A percentile compares a stretch with the other conserved stretches of the same genome.
These are phyloP conservation scores for Whitmania pigra DNA, from an alignment of 1,140 invertebrate species.

Conservation along the genomic window DNA sequence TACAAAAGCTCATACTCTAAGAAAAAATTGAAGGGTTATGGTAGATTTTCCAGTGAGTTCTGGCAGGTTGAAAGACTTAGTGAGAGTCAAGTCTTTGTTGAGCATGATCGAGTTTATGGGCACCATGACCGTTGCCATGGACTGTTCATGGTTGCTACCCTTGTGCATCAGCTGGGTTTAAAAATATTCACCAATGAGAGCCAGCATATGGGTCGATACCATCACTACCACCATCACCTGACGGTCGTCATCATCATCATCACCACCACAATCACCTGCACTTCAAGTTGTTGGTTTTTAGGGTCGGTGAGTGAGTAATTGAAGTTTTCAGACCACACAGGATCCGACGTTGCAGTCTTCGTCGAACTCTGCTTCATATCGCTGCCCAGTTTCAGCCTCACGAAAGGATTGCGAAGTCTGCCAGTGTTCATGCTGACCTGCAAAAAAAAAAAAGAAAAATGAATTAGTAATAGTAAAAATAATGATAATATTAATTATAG, in stretches of 20 bases:
- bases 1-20: slow-evolving; percentile 49
- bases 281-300: slow-evolving; percentile 64
- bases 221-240: slow-evolving; percentile 45
- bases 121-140: slow-evolving; percentile 62
- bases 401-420: slow-evolving; percentile 32
- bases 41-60: slow-evolving; percentile 65
- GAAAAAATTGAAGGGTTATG: slow-evolving; percentile 60
- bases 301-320: slow-evolving; percentile 80
- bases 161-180: slow-evolving; percentile 38
- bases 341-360: slow-evolving; percentile 42
- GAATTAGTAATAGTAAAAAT: neutral
- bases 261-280: slow-evolving; percentile 48
- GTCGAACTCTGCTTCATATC: slow-evolving; percentile 30
- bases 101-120: slow-evolving; percentile 57
- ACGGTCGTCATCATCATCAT: too few relatives aligned
- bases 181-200: neutral
- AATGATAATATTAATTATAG: neutral
- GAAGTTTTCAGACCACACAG: slow-evolving; percentile 61
- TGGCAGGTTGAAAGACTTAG: slow-evolving; percentile 64
- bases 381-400: slow-evolving; percentile 34
- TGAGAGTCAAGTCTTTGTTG: slow-evolving; percentile 59
- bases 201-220: too few relatives aligned
- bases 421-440: slow-evolving; percentile 15
- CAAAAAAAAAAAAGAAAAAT: too few relatives aligned
- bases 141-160: slow-evolving; percentile 52